phyloP scores from a whole-genome alignment of 2,113 vertebrate species.

The Callionymus lyra region DNA sequence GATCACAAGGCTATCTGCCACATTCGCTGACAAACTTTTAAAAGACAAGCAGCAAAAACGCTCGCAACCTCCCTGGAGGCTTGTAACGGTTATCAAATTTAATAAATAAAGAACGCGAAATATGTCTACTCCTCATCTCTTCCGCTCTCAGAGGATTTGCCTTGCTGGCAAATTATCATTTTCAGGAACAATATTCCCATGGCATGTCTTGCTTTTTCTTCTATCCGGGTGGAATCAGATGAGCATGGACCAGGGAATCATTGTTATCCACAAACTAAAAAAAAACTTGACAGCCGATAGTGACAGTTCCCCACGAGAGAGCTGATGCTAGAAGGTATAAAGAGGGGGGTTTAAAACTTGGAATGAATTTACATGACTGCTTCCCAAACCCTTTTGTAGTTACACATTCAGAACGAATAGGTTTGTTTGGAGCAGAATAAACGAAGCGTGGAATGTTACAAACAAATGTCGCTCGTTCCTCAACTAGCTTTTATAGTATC shows the following conservation, averaged over 20 bases:
- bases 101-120: conserved; percentile 70
- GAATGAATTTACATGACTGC: no score
- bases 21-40: conserved; percentile 28
- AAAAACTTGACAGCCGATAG: conserved; percentile 28
- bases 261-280: conserved; percentile 53
- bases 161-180: conserved; percentile 64
- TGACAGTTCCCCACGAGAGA: conserved; percentile 48
- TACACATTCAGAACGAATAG: no score
- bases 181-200: conserved; percentile 58
- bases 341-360: background rate
- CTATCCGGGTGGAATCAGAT: conserved; percentile 60
- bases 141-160: conserved; percentile 55
- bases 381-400: no score
- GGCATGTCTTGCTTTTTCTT: conserved; percentile 45
- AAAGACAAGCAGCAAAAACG: conserved; percentile 47
- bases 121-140: conserved; percentile 67
- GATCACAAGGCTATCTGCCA: conserved; percentile 35
- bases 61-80: conserved; percentile 49
- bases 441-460: no score
- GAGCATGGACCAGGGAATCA: conserved; percentile 55
- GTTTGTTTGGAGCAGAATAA: no score
- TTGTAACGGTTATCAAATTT: conserved; percentile 67
- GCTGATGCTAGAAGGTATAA: conserved; percentile 17
- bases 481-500: no score
- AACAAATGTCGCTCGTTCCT: no score